Evolutionary conservation across 1,140 invertebrate genomes (phyloP).

Genomic region (Drosophila takahashii): DNA sequence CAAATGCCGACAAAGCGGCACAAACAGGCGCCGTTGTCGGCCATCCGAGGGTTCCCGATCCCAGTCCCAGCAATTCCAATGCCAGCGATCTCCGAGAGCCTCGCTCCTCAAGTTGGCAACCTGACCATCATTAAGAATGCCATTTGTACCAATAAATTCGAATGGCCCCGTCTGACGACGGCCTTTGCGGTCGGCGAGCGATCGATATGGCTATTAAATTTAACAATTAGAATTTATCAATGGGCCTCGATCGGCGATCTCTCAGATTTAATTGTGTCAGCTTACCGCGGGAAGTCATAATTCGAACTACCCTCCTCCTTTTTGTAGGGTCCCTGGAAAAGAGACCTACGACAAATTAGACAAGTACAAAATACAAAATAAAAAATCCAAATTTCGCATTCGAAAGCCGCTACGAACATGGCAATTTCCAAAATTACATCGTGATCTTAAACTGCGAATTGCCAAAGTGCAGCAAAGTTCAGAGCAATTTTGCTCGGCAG

Average conservation of each 20-base stretch:
- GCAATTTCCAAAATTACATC: conserved; percentile 84
- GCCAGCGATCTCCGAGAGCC: conserved; percentile 17
- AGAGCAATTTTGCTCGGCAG: conserved; percentile 76
- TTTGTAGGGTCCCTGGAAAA: not conserved
- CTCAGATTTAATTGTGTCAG: conserved; percentile 70
- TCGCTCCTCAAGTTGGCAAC: conserved; percentile 35
- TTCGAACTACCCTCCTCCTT: not conserved
- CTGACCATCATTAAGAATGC: conserved; percentile 76
- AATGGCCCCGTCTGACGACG: conserved; percentile 49
- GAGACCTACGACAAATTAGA: conserved; percentile 65
- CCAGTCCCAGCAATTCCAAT: conserved; percentile 19
- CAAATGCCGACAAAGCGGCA: conserved; percentile 71
- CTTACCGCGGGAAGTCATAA: conserved; percentile 70
- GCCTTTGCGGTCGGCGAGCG: conserved; percentile 44
- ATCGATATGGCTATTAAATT: conserved; percentile 84
- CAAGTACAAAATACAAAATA: conserved; percentile 17
- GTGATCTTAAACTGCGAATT: conserved; percentile 84
- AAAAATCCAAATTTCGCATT: conserved; percentile 44
- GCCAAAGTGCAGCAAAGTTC: conserved; percentile 81
- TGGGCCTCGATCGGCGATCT: conserved; percentile 36
- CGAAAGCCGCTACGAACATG: conserved; percentile 63
- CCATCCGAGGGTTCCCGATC: conserved; percentile 18
- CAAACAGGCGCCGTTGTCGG: conserved; percentile 63
- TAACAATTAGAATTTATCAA: conserved; percentile 85
- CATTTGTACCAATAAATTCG: conserved; percentile 83